Base-by-base conservation (phyloP, 2,888 invertebrate species). In the Cancer borealis region DNA sequence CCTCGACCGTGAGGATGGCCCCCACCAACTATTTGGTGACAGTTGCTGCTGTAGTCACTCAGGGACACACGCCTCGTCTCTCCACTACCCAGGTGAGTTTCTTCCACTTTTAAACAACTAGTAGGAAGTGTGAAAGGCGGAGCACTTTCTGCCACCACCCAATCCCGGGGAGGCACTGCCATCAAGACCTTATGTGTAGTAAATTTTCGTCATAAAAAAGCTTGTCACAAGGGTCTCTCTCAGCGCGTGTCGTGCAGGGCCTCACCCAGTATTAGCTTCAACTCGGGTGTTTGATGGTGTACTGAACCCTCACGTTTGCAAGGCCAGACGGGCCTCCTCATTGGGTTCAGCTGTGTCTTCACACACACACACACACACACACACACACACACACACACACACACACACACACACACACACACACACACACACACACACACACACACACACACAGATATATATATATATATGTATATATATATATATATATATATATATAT, bases 1-100 rank as follows among this genome's bases (percentile, higher is more conserved):
- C 45, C 93, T 96, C 60, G 96, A 96, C 94, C 94, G 96, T 90
- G 96, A 97, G 93, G 95, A 95, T 47, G 96, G 96, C 39, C 96
- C 96, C 96, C 30, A 95, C 92, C 96, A 97, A 97, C 96, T 99
- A 98, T 97, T 98, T 98, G 96, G 98, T 99, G 96, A 98, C 98
- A 96, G 98, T 99, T 95, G 98, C 98, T 96, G 98, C 98, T 92
- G 98, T 98, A 96, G 98, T 98, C 93, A 97, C 98, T 95, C 98
- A 97, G 96, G 97, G 98, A 95, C 97, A 97, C 94, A 96, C 96
- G 92, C 97, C 98, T 45, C 97, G 97, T 96, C 98, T 98, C 92
- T 97, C 98, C 89, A 98, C 97, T 96, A 98, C 98, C 96, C 98
- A 98, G 98, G 99, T 98, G 97, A 47, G 47, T 92, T 45, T 39